Evolutionary conservation across 2,888 invertebrate genomes (phyloP), one percentile per base, ranked within the genome.

Genomic region (Sialis fuliginosa): DNA sequence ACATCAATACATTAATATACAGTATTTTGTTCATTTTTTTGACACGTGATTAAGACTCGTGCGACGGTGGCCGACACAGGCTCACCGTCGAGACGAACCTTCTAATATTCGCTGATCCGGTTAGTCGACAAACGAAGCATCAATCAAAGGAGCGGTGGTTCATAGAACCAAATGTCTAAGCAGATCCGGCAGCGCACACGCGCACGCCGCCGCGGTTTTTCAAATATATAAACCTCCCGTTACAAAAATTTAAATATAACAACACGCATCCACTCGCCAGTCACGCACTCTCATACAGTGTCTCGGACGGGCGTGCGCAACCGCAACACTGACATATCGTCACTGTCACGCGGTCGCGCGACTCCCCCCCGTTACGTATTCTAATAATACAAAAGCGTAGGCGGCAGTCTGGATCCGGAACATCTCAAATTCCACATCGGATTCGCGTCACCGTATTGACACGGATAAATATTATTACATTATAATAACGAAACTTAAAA

Each of bases 101-200:
- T 22, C 22, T 22, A 22, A 22, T 22, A 22, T 22, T 41, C 41
- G 41, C 41, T 31, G 30, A 41, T 41, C 10, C 5, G 30, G 32
- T 43, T 43, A 32, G 43, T 43, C 33, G 33, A 43, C 43, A 43
- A 43, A 43, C 43, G 43, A 43, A 43, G 43, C 43, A 43, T 43
- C 43, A 34, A 37, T 43, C 22, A 22, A 22, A 43, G 32, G 43
- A 43, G 43, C 45, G 39, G 22, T 39, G 45, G 45, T 45, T 45
- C 45, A 45, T 45, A 45, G 45, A 45, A 45, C 45, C 45, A 45
- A 45, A 45, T 35, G 45, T 45, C 45, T 45, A 45, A 45, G 45
- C 45, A 45, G 33, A 45, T 45, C 39, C 33, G 33, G 43, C 33
- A 33, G 33, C 43, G 43, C 33, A 9, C 41, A 10, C 31, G 32